Conservation (phyloP, 2,797 vertebrate species). For the Ispidina lecontei region DNA sequence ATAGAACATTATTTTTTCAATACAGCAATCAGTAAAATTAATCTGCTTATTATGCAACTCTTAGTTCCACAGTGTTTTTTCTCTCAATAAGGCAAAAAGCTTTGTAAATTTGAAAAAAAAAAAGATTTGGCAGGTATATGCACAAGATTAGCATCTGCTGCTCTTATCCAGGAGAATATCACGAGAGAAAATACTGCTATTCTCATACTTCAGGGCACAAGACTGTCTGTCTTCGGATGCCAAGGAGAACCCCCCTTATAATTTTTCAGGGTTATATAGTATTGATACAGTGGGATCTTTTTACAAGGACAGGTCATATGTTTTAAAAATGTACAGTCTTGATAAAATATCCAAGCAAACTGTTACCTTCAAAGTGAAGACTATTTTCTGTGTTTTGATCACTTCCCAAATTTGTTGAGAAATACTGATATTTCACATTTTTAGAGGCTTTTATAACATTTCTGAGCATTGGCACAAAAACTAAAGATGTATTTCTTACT, state of each 20-base stretch:
- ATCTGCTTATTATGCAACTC: slow-evolving; percentile 13
- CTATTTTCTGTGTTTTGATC: background rate
- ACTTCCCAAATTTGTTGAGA: background rate
- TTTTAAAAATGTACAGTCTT: background rate
- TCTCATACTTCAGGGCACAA: background rate
- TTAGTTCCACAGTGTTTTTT: background rate
- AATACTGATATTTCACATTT: background rate
- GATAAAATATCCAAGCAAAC: background rate
- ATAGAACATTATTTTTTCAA: background rate
- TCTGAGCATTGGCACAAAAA: background rate
- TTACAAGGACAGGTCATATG: background rate
- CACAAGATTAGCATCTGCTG: slow-evolving; percentile 12
- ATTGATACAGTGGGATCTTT: background rate
- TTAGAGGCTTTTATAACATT: background rate
- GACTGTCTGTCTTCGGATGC: background rate
- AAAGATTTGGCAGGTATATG: slow-evolving; percentile 20
- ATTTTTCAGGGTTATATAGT: background rate
- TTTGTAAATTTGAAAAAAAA: slow-evolving; percentile 49
- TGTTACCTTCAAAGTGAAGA: background rate
- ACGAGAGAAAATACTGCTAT: background rate
- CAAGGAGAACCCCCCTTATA: background rate
- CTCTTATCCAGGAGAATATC: background rate
- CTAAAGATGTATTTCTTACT: background rate
- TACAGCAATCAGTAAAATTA: background rate
- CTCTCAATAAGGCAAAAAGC: slow-evolving; percentile 7